A percentile compares a stretch with the other conserved stretches of the same genome.
Conservation (phyloP, 2,888 invertebrate genomes). For the Ochropacha duplaris region DNA sequence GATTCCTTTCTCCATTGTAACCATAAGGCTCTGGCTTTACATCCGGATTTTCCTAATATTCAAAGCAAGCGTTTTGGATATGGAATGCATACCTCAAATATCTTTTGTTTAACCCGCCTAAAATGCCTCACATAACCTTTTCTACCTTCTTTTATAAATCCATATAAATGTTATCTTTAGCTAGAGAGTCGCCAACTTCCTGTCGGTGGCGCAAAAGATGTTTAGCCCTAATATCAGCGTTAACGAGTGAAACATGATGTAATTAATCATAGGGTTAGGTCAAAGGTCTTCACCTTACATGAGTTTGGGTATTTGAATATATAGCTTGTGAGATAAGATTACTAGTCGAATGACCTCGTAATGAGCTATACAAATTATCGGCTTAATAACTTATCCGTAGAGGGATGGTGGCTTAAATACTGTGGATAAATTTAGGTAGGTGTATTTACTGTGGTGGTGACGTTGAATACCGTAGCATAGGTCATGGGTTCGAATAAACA, state of each 20-base stretch:
- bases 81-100: too few species aligned
- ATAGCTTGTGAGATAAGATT: neutral
- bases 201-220: neutral
- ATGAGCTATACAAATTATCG: neutral
- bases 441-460: neutral
- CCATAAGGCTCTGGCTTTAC: too few species aligned
- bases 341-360: constrained; percentile 9
- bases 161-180: too few species aligned
- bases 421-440: neutral
- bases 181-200: neutral
- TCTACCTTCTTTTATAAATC: too few species aligned
- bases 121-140: too few species aligned
- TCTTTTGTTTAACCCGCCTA: too few species aligned
- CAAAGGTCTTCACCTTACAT: neutral
- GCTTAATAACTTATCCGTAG: neutral
- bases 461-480: too few species aligned
- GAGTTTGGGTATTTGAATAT: neutral
- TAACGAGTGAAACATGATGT: constrained; percentile 23
- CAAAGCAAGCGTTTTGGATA: too few species aligned
- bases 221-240: constrained; percentile 13
- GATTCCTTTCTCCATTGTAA: too few species aligned
- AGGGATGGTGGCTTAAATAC: neutral
- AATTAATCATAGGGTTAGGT: constrained; percentile 14
- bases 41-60: too few species aligned
- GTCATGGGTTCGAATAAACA: too few species aligned